Base-by-base conservation (phyloP, 2,888 invertebrate species). In the Netelia melanura region DNA sequence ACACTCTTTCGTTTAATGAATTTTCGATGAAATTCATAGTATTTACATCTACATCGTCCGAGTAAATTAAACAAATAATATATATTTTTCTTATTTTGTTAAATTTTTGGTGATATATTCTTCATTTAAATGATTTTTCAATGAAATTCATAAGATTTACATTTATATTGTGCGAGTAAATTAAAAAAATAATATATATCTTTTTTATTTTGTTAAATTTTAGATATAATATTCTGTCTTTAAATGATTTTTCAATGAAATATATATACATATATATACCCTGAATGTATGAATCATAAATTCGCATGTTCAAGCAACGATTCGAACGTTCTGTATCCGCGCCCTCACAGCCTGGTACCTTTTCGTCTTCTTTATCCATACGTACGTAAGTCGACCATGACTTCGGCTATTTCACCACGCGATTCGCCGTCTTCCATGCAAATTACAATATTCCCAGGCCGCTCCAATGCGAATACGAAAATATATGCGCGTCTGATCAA, bases 391-490 rank as follows among this genome's bases (percentile, higher is more conserved):
- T 82, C 86, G 84, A 86, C 83, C 88, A 86, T 88, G 90, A 91
- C 91, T 92, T 81, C 91, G 89, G 89, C 91, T 92, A 92, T 91
- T 91, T 89, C 89, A 58, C 52, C 75, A 65, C 54, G 48, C 30
- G 43, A 48, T 67, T 80, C 67, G 87, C 90, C 92, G 91, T 92
- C 91, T 91, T 87, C 89, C 84, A 93, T 93, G 93, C 92, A 93
- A 93, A 93, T 93, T 93, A 91, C 93, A 93, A 93, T 93, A 93
- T 93, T 93, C 92, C 92, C 91, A 90, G 87, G 89, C 89, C 89
- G 88, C 90, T 92, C 90, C 64, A 75, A 89, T 90, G 91, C 90
- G 91, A 90, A 92, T 92, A 90, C 89, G 92, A 93, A 92, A 92
- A 92, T 93, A 90, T 93, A 93, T 92, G 91, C 90, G 90, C 87